A percentile compares a stretch with the other conserved stretches of the same genome.
These are phyloP conservation scores for Tetraneura akinire DNA, from an alignment of 1,140 invertebrate genomes.

Conservation along the genomic window DNA sequence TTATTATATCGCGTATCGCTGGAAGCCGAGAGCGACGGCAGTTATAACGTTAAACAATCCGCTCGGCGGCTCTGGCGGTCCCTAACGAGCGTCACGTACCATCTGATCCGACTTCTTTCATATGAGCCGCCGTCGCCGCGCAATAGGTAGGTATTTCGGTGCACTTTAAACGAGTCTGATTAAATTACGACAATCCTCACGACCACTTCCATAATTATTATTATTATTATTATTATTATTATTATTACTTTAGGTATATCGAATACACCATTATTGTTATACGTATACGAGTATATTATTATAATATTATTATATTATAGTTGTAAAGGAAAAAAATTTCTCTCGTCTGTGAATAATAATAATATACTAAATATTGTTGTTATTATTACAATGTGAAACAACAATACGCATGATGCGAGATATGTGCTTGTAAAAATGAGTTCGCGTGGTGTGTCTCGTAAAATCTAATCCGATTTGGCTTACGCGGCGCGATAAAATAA, in stretches of 20 bases:
- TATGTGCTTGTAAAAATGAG: neutral
- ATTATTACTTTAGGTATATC: no score
- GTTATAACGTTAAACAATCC: slow-evolving; percentile 5
- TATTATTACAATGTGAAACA: neutral
- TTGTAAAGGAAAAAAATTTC: slow-evolving; percentile 18
- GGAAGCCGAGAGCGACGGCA: slow-evolving; percentile 6
- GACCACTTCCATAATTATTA: no score
- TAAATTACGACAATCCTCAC: slow-evolving; percentile 46
- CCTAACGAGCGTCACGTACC: slow-evolving; percentile 50
- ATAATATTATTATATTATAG: no score
- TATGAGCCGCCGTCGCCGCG: slow-evolving; percentile 29
- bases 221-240: no score
- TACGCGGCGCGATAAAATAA: no score
- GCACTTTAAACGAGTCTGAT: slow-evolving; percentile 46
- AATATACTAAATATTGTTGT: neutral
- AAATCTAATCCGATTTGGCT: no score
- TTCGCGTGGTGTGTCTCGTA: neutral
- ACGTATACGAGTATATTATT: no score
- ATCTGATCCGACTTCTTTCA: slow-evolving; percentile 47
- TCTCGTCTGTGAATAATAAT: slow-evolving; percentile 10
- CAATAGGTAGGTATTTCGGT: slow-evolving; percentile 47
- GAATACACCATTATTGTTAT: no score
- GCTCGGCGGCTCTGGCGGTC: slow-evolving; percentile 12
- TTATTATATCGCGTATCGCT: slow-evolving; percentile 22
- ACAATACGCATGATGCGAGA: no score